Conservation (phyloP, 2,797 vertebrate genomes). For the Meda fulgida region DNA sequence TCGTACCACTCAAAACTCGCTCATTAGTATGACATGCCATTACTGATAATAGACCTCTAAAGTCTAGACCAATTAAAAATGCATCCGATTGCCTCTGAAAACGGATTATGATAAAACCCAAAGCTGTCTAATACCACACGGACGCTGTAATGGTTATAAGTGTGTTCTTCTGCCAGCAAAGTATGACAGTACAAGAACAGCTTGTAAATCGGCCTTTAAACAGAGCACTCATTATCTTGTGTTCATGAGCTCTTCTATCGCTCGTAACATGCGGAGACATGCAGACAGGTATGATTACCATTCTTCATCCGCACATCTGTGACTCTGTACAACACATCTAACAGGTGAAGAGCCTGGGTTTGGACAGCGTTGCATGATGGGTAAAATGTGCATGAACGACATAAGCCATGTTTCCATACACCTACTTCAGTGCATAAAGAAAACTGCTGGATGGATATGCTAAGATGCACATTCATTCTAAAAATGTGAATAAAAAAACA, state of each 20-base stretch:
- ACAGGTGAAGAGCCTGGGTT: neutral
- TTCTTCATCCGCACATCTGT: neutral
- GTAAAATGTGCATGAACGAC: neutral
- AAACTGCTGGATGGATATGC: neutral
- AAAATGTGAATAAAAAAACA: too few species aligned
- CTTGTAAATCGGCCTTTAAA: neutral
- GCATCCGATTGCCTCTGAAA: neutral
- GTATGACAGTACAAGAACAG: neutral
- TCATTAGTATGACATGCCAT: neutral
- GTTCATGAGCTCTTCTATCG: neutral
- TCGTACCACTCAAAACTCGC: neutral
- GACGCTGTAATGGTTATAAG: neutral
- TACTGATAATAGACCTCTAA: neutral
- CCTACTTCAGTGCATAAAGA: neutral
- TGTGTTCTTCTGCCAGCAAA: neutral
- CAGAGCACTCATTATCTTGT: neutral
- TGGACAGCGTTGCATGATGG: too few species aligned
- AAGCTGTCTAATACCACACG: neutral
- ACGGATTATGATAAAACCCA: neutral
- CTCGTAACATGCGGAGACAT: neutral
- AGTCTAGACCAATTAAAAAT: neutral
- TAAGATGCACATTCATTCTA: neutral
- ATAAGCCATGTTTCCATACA: neutral
- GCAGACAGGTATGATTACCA: constrained; percentile 42
- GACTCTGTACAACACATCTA: neutral